Evolutionary conservation across 2,797 vertebrate genomes (phyloP), one percentile per base, ranked within the genome.

Genomic region (Babyrousa celebensis): DNA sequence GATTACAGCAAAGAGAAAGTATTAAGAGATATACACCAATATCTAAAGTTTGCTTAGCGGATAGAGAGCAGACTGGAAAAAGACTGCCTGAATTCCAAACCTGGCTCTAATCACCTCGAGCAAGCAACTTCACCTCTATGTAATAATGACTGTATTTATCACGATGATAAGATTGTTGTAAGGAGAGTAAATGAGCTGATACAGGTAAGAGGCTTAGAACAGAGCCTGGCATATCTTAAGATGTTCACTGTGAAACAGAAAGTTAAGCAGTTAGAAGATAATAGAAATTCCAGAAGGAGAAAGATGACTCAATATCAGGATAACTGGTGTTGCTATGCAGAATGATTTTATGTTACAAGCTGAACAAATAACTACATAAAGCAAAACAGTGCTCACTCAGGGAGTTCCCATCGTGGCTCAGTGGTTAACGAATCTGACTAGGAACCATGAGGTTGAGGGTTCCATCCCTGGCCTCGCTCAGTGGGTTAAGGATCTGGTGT

Each of bases 341-440:
- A 77, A 23, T 63, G 48, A 90, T 29, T 74, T 40, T 40, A 88
- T 27, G 36, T 63, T 15, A 88, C 14, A 78, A 85, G 63, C 36
- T 80, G 16, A 91, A 95, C 72, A 85, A 82, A 52, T 40, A 86
- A 75, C 77, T n/a, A 91, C 17, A 17, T 85, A 96, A 80, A 80
- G 58, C 54, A 85, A 86, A 80, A 16, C 17, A 67, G 32, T 60
- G 58, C 21, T 89, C n/a, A 85, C 52, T 48, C 6, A 5, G 43
- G 43, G 43, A 48, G 43, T 48, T 48, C 43, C 43, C 43, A 6
- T 48, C 43, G 6, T 48, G 43, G 43, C 4, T 48, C 43, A 48
- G 43, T 48, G 43, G 43, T 7, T 7, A 48, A 48, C 9, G 43
- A 48, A 48, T 48, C 43, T 48, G 43, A 48, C 43, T 48, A 48